Conservation (phyloP, 2,113 vertebrate genomes). For the Calidris pygmaea region DNA sequence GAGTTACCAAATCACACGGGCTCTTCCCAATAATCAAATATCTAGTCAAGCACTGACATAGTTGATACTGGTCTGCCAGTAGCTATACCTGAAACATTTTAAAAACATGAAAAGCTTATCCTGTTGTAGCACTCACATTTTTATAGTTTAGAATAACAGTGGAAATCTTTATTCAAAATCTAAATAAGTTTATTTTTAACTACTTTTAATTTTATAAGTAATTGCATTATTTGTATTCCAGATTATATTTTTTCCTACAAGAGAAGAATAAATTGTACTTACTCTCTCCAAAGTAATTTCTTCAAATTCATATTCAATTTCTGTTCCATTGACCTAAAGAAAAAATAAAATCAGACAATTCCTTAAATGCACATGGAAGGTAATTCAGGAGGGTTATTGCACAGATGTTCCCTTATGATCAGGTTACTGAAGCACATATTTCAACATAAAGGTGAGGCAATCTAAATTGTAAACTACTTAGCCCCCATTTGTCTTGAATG, state of each 20-base stretch:
- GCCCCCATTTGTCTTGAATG: background rate
- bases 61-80: background rate
- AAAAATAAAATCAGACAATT: conserved; percentile 46
- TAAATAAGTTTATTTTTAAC: background rate
- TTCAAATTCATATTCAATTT: conserved; percentile 99
- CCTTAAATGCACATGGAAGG: conserved; percentile 8
- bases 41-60: fast-evolving
- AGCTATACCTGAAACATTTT: background rate
- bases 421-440: background rate
- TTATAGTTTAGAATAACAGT: background rate
- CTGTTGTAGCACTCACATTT: background rate
- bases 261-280: conserved; percentile 62
- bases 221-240: background rate
- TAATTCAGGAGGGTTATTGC: background rate
- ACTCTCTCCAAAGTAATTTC: conserved; percentile 97
- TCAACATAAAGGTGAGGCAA: background rate
- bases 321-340: conserved; percentile 92
- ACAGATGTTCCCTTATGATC: background rate
- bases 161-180: background rate
- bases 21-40: background rate
- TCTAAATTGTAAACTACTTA: background rate
- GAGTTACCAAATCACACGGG: background rate
- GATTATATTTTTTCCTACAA: background rate
- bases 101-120: background rate
- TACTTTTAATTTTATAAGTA: background rate